Evolutionary conservation across 37 sponge, comb jelly and placozoan genomes (phyloP), one percentile per base, ranked within the genome.

Genomic region (Petrosia ficiformis): DNA sequence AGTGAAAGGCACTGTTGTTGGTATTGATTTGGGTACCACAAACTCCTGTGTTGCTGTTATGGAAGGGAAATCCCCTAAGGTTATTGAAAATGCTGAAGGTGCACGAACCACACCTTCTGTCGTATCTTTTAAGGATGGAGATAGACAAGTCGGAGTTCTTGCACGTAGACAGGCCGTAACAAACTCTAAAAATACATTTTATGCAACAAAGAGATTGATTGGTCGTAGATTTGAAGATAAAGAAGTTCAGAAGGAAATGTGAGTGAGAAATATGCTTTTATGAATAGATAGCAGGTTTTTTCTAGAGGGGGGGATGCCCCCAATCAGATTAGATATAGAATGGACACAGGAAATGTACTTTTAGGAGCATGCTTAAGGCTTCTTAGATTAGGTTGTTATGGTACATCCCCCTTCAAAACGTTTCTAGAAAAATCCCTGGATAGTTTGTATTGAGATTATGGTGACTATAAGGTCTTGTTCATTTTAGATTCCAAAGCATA

Each of bases 11-110:
- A 58, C 82, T 24, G 94, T 99, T 24, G 89, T 95, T 65, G 99
- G 99, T 0, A 93, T 99, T 67, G 99, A 99, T 63, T 77, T 99
- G 4, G 99, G 99, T 16, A 99, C 99, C 10, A 99, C 99, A 24
- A 96, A 99, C 71, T 96, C 97, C n/a, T 96, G 97, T 82, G 97
- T 99, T 64, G 88, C 97, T n/a, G 92, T 96, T 37, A 96, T 99
- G 92, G 99, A 99, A 66, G 99, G 99, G 0, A 93, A 93, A 41
- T 80, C 65, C 56, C 99, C 99, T 16, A 93, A 80, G 57, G 94
- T 99, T 11, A 91, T 99, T 56, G 99, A 99, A 72, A 99, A 99
- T 66, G 76, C 96, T 0, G 99, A 99, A 66, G 99, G 99, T 0
- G 77, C 92, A 4, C 66, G 99, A 30, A 99, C 99, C 25, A 99